Conservation (phyloP, 2,888 invertebrate genomes). For the Mongoloraphidia duomilia region DNA sequence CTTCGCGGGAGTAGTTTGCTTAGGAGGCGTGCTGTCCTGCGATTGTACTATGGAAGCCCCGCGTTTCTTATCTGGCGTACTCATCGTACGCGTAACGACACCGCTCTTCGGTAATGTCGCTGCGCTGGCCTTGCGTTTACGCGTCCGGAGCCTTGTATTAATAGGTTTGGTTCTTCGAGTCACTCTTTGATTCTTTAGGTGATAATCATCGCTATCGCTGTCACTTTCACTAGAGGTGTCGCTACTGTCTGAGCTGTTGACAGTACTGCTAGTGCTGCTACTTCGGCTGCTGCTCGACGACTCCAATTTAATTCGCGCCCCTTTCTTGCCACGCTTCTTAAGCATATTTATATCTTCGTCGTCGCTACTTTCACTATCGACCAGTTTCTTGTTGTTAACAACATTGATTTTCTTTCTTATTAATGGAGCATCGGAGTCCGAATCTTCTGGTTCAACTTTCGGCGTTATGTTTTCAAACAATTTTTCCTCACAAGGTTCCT, state of each 20-base stretch:
- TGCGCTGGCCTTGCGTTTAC: too few species aligned
- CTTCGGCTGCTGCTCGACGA: conserved; percentile 23
- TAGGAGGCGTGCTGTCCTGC: too few species aligned
- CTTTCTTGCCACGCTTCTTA: conserved; percentile 22
- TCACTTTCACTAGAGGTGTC: conserved; percentile 17
- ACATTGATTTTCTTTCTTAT: conserved; percentile 20
- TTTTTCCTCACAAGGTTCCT: too few species aligned
- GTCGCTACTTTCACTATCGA: conserved; percentile 24
- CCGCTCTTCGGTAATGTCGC: too few species aligned
- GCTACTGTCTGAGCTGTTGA: too few species aligned
- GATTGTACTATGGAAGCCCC: too few species aligned
- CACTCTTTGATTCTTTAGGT: conserved; percentile 3
- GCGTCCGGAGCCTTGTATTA: too few species aligned
- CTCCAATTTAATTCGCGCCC: conserved; percentile 25
- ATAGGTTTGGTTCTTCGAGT: too few species aligned
- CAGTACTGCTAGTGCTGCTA: background rate
- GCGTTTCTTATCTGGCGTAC: too few species aligned
- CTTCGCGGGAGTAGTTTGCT: too few species aligned
- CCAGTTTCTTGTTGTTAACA: conserved; percentile 9
- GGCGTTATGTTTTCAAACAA: background rate
- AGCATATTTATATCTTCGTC: conserved; percentile 23
- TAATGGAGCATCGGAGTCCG: conserved; percentile 21
- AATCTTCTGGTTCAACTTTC: conserved; percentile 20
- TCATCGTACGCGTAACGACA: too few species aligned
- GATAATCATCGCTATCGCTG: conserved; percentile 17